Evolutionary conservation across 2,888 invertebrate species (phyloP).

Genomic region (Molorchus minor): DNA sequence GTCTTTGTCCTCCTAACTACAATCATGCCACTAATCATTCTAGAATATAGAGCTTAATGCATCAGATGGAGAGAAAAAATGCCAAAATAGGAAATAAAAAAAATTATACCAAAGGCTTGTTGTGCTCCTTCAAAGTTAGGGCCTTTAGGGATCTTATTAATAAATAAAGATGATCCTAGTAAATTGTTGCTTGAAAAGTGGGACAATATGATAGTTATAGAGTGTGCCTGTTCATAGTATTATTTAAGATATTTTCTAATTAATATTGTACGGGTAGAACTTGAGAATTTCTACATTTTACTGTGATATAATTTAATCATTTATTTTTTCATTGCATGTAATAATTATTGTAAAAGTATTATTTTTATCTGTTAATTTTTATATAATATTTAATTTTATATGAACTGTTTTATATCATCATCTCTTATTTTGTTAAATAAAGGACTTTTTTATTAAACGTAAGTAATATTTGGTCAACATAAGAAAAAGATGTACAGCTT

Average conservation of each 20-base stretch:
- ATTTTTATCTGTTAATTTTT: slow-evolving; percentile 47
- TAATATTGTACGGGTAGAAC: slow-evolving; percentile 56
- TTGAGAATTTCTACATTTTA: slow-evolving; percentile 53
- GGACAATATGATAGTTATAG: slow-evolving; percentile 76
- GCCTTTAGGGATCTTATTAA: slow-evolving; percentile 72
- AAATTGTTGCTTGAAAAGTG: slow-evolving; percentile 73
- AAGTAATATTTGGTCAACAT: too few species aligned
- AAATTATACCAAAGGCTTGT: slow-evolving; percentile 68
- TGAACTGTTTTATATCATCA: slow-evolving; percentile 41
- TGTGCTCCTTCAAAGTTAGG: slow-evolving; percentile 75
- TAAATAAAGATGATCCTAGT: slow-evolving; percentile 70
- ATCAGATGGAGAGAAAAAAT: slow-evolving; percentile 66
- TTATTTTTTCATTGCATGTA: slow-evolving; percentile 39
- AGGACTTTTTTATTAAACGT: slow-evolving; percentile 35
- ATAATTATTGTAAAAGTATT: slow-evolving; percentile 43
- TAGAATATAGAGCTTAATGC: slow-evolving; percentile 73
- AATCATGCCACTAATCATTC: slow-evolving; percentile 78
- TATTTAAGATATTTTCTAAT: slow-evolving; percentile 42
- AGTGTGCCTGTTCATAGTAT: slow-evolving; percentile 75
- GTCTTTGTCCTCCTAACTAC: slow-evolving; percentile 73
- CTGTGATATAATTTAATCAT: slow-evolving; percentile 44
- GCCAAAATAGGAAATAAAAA: slow-evolving; percentile 58
- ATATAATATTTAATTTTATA: slow-evolving; percentile 45
- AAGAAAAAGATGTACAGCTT: too few species aligned
- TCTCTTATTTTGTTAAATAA: slow-evolving; percentile 46